phyloP scores from a whole-genome alignment of 1,140 invertebrate species.

The Neodiprion virginianus region DNA sequence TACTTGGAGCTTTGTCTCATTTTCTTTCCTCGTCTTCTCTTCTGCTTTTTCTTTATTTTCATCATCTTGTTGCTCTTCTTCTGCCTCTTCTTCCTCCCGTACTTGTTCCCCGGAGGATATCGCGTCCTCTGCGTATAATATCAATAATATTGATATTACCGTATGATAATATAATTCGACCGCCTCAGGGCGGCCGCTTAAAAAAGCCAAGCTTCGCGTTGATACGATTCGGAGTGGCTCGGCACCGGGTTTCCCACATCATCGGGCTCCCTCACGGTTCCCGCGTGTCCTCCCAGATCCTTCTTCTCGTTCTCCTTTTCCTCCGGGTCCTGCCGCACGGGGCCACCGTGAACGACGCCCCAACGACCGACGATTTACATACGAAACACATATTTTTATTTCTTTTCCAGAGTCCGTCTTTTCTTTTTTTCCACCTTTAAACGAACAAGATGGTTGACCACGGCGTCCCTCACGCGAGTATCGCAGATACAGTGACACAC shows the following conservation, averaged over 20 bases:
- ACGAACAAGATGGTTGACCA: not conserved
- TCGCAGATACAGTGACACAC: too few species aligned
- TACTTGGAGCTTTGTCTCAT: too few species aligned
- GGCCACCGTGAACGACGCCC: constrained; percentile 6
- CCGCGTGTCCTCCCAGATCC: constrained; percentile 14
- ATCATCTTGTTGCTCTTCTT: not conserved
- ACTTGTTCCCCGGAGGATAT: not conserved
- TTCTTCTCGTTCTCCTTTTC: constrained; percentile 10
- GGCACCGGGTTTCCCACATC: not conserved
- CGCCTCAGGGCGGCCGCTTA: constrained; percentile 30
- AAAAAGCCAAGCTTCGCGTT: constrained; percentile 17
- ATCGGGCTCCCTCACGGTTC: constrained; percentile 18
- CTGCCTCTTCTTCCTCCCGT: constrained; percentile 18
- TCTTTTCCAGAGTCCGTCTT: too few species aligned
- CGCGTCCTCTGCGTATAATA: not conserved
- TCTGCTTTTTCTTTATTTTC: constrained; percentile 9
- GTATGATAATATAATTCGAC: constrained; percentile 45
- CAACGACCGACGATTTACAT: constrained; percentile 38
- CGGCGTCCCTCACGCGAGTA: not conserved
- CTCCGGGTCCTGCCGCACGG: constrained; percentile 12
- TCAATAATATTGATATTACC: constrained; percentile 33
- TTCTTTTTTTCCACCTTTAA: too few species aligned
- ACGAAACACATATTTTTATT: constrained; percentile 36
- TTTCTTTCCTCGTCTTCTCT: not conserved
- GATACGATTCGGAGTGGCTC: constrained; percentile 3